Evolutionary conservation across 2,797 vertebrate genomes (phyloP).

Genomic region (Melanotaenia parkinsoni): DNA sequence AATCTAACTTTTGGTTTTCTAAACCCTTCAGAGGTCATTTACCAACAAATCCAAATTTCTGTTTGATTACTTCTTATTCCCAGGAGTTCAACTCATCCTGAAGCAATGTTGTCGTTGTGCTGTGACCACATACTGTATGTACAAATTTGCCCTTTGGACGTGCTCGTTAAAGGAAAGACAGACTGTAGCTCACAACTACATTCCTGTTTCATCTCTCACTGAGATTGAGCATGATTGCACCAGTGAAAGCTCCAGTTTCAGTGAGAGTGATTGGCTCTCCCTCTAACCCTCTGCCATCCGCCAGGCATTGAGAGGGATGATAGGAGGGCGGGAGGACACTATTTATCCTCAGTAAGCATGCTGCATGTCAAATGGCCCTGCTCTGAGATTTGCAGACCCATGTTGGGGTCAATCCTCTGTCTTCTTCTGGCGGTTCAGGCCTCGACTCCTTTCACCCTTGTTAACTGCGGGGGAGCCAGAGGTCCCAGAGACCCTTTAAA

Average conservation of each 20-base stretch:
- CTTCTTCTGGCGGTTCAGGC: conserved; percentile 31
- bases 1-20: neutral
- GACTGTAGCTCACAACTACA: conserved; percentile 1
- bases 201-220: conserved; percentile 55
- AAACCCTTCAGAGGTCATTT: neutral
- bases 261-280: conserved; percentile 27
- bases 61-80: conserved; percentile 9
- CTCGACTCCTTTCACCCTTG: conserved; percentile 49
- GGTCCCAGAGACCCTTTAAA: conserved; percentile 64
- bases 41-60: too few relatives aligned
- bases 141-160: conserved; percentile 54
- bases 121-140: conserved; percentile 10
- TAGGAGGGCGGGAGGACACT: conserved; percentile 51
- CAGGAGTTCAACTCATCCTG: neutral
- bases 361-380: conserved; percentile 53
- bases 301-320: conserved; percentile 43
- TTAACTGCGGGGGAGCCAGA: conserved; percentile 53
- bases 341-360: conserved; percentile 68
- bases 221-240: conserved; percentile 33
- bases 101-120: conserved; percentile 4
- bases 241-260: conserved; percentile 40
- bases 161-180: conserved; percentile 33
- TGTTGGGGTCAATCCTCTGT: conserved; percentile 48
- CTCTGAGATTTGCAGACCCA: conserved; percentile 52
- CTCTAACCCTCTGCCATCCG: conserved; percentile 28